Evolutionary conservation across 2,797 vertebrate species (phyloP).

Genomic region (Prionace glauca): DNA sequence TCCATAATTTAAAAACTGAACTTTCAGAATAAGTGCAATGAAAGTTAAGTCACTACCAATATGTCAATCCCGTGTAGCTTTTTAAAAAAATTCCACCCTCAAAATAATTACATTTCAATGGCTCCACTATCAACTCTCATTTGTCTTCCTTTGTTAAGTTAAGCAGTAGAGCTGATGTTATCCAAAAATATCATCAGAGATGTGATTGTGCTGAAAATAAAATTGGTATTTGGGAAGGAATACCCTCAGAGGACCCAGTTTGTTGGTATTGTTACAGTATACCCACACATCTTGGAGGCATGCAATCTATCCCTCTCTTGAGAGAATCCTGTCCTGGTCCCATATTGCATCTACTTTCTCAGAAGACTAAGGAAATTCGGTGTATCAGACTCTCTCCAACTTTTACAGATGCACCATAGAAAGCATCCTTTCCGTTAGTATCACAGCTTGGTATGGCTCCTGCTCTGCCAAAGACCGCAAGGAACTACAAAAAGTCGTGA

Average conservation of each 20-base stretch:
- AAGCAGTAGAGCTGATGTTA: background rate
- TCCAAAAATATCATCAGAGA: background rate
- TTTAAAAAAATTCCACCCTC: background rate
- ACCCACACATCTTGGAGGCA: background rate
- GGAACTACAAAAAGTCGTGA: too few species aligned
- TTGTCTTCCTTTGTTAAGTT: background rate
- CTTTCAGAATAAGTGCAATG: background rate
- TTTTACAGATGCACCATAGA: too few species aligned
- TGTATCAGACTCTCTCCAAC: too few species aligned
- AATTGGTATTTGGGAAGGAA: background rate
- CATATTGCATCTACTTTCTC: too few species aligned
- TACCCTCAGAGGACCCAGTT: background rate
- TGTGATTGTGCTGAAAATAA: background rate
- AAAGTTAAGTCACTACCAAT: background rate
- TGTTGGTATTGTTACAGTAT: background rate
- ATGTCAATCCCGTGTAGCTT: background rate
- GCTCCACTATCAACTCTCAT: background rate
- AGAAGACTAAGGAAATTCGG: too few species aligned
- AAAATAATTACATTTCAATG: slow-evolving; percentile 1
- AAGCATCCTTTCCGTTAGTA: too few species aligned
- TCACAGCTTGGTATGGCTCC: too few species aligned
- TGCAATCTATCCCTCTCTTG: too few species aligned
- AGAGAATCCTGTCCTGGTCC: background rate
- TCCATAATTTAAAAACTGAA: background rate
- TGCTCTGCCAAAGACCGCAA: too few species aligned